Evolutionary conservation across 2,888 invertebrate species (phyloP), one percentile per base, ranked within the genome.

Genomic region (Eristalis tenax): DNA sequence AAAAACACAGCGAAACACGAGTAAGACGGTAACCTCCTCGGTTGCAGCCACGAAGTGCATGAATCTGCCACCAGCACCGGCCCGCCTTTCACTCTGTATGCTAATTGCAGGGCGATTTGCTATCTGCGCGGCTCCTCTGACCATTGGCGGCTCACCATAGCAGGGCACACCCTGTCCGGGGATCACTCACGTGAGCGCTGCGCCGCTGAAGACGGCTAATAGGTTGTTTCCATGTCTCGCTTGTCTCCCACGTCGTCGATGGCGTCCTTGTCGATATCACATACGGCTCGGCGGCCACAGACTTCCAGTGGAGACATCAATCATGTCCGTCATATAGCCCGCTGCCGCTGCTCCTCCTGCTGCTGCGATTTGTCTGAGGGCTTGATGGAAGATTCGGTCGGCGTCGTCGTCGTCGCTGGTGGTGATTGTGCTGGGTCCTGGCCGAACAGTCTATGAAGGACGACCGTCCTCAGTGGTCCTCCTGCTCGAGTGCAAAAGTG

Each of bases 351-450:
- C 57, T 22, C 18, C 38, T n/a, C 15, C 26, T 43, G 26, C 26
- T 15, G 22, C 23, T 63, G 38, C 38, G 38, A 87, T 87, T 87
- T 87, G 87, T 80, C 87, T 76, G 79, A 65, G 15, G 8, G 57
- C 69, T 87, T 83, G 87, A 83, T 76, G 71, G 83, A 87, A 87
- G 87, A 80, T 76, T 68, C 50, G 61, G 64, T 68, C 71, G 65
- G 75, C 59, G 76, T 28, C n/a, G n/a, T n/a, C n/a, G n/a, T n/a
- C n/a, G n/a, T n/a, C n/a, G n/a, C n/a, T n/a, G n/a, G n/a, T n/a
- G n/a, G n/a, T n/a, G n/a, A n/a, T n/a, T n/a, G n/a, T 57, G 63
- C 11, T 75, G 66, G 68, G 79, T 40, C 64, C 59, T 59, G 79
- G 71, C 43, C 75, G 70, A 73, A 71, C 76, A 66, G 76, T 71